phyloP scores from a whole-genome alignment of 2,113 vertebrate genomes.

The Halichoerus grypus region DNA sequence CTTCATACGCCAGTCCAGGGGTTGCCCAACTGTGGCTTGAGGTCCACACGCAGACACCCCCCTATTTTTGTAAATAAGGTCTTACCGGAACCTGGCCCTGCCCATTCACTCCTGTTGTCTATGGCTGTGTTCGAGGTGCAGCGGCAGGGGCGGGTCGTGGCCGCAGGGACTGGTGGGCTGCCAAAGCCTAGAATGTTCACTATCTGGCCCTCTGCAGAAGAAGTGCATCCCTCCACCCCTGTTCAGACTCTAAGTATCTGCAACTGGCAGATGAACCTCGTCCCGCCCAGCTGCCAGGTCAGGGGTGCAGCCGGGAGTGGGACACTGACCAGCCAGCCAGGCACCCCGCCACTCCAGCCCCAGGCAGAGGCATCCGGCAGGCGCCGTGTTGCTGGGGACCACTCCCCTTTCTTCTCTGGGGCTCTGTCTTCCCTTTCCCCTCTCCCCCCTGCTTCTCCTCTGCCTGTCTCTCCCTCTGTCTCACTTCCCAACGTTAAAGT shows the following conservation, averaged over 20 bases:
- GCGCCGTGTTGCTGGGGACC: background rate
- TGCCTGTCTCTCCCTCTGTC: fast-evolving
- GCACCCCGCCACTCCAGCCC: background rate
- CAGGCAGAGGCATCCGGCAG: background rate
- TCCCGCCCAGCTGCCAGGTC: background rate
- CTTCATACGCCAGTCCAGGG: background rate
- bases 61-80: background rate
- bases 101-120: fast-evolving
- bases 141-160: fast-evolving
- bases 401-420: background rate
- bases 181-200: background rate
- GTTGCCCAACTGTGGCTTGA: background rate
- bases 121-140: background rate
- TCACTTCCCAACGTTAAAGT: background rate
- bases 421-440: too few species aligned
- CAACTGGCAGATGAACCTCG: background rate
- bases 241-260: background rate
- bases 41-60: background rate
- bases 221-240: background rate
- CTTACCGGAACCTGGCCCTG: fast-evolving
- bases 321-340: too few species aligned
- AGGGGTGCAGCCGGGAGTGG: background rate
- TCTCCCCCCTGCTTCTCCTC: background rate
- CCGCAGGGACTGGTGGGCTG: fast-evolving
- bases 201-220: background rate